A percentile compares a stretch with the other conserved stretches of the same genome.
Evolutionary conservation across 2,888 invertebrate genomes (phyloP).

Genomic region (Gerris lacustris): DNA sequence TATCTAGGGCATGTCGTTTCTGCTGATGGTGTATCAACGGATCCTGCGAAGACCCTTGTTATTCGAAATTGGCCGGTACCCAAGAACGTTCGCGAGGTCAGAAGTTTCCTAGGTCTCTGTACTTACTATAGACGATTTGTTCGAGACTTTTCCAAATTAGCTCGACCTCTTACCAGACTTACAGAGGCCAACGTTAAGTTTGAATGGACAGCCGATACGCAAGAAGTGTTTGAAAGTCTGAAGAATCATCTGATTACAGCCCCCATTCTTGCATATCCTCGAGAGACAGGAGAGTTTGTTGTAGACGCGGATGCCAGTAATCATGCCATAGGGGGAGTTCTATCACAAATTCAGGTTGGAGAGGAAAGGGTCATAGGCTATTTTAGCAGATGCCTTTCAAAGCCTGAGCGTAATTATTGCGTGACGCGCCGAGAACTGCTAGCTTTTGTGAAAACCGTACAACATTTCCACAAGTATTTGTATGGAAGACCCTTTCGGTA

Average conservation of each 20-base stretch:
- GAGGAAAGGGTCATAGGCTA: background rate
- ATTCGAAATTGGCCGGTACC: slow-evolving; percentile 27
- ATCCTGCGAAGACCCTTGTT: slow-evolving; percentile 25
- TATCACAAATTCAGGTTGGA: background rate
- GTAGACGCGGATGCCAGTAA: slow-evolving; percentile 10
- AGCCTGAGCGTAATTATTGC: background rate
- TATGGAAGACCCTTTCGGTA: slow-evolving; percentile 6
- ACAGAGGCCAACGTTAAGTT: slow-evolving; percentile 8
- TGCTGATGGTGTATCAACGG: slow-evolving; percentile 23
- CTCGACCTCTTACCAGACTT: background rate
- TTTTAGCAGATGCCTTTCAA: background rate
- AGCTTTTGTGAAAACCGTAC: background rate
- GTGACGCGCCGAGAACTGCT: background rate
- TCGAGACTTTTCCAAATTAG: background rate
- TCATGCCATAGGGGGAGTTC: background rate
- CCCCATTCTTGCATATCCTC: background rate
- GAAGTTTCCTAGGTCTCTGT: slow-evolving; percentile 30
- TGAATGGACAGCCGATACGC: slow-evolving; percentile 4
- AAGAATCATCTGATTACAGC: background rate
- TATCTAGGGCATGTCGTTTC: slow-evolving; percentile 26
- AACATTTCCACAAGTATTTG: slow-evolving; percentile 12
- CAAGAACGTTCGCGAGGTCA: slow-evolving; percentile 20
- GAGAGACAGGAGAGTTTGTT: background rate
- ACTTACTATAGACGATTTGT: slow-evolving; percentile 29
- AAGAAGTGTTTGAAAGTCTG: background rate